Conservation (phyloP, 2,113 vertebrate genomes). For the Panurus biarmicus region DNA sequence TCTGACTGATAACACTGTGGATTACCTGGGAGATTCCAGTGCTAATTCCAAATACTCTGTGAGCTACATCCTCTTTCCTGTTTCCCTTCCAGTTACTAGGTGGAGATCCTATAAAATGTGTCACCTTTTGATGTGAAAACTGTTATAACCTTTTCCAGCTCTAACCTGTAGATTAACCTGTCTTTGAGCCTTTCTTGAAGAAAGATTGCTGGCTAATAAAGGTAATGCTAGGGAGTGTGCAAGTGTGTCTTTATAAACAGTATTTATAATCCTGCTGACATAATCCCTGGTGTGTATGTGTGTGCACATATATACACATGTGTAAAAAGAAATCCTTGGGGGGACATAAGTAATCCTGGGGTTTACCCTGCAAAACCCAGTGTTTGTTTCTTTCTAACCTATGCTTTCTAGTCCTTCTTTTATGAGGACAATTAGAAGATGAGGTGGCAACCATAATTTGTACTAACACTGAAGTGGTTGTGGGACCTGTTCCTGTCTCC, state of each 20-base stretch:
- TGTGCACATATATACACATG: accelerated
- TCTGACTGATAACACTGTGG: neutral
- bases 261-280: neutral
- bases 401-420: neutral
- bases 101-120: neutral
- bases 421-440: neutral
- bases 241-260: neutral
- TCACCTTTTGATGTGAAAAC: neutral
- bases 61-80: neutral
- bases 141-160: neutral
- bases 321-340: neutral
- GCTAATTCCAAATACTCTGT: neutral
- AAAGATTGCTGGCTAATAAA: neutral
- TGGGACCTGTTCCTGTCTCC: neutral
- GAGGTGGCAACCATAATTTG: neutral
- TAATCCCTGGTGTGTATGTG: neutral
- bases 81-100: neutral
- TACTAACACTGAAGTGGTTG: neutral
- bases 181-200: neutral
- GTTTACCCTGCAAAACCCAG: neutral
- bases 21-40: neutral
- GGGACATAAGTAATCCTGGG: neutral
- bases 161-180: neutral
- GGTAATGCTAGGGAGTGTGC: neutral
- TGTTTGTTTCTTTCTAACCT: neutral